Evolutionary conservation across 2,888 invertebrate genomes (phyloP).

Genomic region (Macaria liturata): DNA sequence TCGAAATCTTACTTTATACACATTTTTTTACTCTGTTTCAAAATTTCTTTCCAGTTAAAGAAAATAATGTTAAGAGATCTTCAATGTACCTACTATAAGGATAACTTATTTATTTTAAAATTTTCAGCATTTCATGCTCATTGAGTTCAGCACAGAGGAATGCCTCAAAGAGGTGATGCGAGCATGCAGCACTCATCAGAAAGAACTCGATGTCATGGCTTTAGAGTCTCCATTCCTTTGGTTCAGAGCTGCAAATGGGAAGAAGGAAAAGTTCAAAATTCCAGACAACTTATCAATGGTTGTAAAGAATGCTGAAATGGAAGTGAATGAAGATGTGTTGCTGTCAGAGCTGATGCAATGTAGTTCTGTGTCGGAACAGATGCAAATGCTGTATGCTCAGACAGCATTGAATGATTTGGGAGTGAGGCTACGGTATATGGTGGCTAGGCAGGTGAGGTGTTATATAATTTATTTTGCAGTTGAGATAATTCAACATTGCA

Average conservation of each 20-base stretch:
- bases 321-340: conserved; percentile 68
- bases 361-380: conserved; percentile 86
- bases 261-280: conserved; percentile 43
- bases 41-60: too few relatives aligned
- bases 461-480: too few relatives aligned
- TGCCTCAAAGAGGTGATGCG: conserved; percentile 82
- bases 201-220: conserved; percentile 84
- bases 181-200: conserved; percentile 81
- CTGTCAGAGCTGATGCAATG: conserved; percentile 72
- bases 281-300: conserved; percentile 37
- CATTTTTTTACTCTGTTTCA: too few relatives aligned
- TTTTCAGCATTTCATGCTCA: conserved; percentile 87
- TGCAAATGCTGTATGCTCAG: conserved; percentile 83
- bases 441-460: conserved; percentile 84
- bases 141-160: conserved; percentile 86
- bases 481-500: too few relatives aligned
- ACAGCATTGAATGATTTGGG: conserved; percentile 89
- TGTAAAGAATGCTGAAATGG: conserved; percentile 73
- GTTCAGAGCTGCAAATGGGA: conserved; percentile 82
- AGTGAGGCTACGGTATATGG: conserved; percentile 88
- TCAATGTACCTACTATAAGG: too few relatives aligned
- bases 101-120: too few relatives aligned
- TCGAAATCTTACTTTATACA: too few relatives aligned
- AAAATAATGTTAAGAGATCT: too few relatives aligned
- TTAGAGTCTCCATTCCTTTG: conserved; percentile 88